These are phyloP conservation scores for Lissocephala sabroskyi DNA, from an alignment of 2,888 invertebrate genomes.

Conservation along the genomic window DNA sequence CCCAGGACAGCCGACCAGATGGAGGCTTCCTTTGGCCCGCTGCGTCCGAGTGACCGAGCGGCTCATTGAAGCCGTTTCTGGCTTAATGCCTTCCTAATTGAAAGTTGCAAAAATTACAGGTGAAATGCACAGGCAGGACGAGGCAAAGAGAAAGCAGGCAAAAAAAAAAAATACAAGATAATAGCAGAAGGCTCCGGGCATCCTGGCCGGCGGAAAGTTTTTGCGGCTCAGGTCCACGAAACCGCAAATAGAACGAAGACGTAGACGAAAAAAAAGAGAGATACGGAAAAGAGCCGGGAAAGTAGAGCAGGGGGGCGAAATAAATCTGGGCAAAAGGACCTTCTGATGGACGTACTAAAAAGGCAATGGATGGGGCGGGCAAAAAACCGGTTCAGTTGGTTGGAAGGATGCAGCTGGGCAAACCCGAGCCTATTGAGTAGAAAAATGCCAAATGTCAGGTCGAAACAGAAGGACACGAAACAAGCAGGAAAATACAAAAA, in stretches of 20 bases:
- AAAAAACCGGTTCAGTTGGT: no score
- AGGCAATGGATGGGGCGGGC: no score
- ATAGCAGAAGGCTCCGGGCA: neutral
- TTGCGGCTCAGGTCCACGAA: constrained; percentile 25
- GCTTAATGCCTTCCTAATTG: constrained; percentile 64
- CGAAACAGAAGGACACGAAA: constrained; percentile 1
- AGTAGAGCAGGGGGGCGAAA: constrained; percentile 3
- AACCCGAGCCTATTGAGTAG: constrained; percentile 42
- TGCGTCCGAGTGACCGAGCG: neutral
- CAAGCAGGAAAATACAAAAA: constrained; percentile 1
- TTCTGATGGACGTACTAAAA: no score
- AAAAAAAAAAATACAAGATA: constrained; percentile 3
- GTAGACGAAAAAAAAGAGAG: constrained; percentile 14
- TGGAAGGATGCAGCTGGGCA: no score
- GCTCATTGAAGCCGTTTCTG: constrained; percentile 50
- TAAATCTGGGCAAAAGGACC: constrained; percentile 1
- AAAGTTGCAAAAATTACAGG: constrained; percentile 50
- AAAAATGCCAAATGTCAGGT: constrained; percentile 38
- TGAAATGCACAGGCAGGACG: constrained; percentile 21
- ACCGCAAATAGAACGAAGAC: constrained; percentile 51
- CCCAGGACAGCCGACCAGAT: no score
- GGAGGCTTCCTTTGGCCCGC: neutral
- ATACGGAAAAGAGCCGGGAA: neutral
- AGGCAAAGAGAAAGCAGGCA: neutral
- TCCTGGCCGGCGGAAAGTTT: constrained; percentile 3